Percentiles rank a stretch among this genome's conserved stretches.
phyloP scores from a whole-genome alignment of 2,113 vertebrate species.

The Mesitornis unicolor region DNA sequence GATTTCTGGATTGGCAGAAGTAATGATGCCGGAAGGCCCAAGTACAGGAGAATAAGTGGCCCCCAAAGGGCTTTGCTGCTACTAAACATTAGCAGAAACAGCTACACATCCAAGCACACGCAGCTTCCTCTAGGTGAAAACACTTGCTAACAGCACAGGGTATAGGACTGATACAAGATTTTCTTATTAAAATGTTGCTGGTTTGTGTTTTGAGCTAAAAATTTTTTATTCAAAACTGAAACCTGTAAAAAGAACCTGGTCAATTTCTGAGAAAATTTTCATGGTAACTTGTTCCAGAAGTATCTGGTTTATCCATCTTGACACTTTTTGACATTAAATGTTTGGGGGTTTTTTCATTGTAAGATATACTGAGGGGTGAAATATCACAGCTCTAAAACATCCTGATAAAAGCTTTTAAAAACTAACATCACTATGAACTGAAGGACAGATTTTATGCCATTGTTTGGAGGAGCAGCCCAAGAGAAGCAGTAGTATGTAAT shows the following conservation, averaged over 20 bases:
- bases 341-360: neutral
- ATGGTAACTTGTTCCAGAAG: neutral
- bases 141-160: neutral
- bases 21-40: neutral
- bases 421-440: neutral
- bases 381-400: neutral
- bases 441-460: neutral
- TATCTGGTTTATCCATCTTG: neutral
- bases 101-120: neutral
- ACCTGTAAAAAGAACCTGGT: neutral
- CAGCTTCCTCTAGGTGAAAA: neutral
- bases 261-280: neutral
- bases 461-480: neutral
- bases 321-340: neutral
- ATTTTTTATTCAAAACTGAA: neutral
- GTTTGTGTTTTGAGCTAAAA: neutral
- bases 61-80: neutral
- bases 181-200: neutral
- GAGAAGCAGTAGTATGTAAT: neutral
- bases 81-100: neutral
- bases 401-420: neutral
- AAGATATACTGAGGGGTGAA: neutral
- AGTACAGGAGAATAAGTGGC: neutral
- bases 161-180: neutral
- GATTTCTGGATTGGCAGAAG: conserved; percentile 1